These are phyloP conservation scores for Gallinago solitaria DNA, from an alignment of 2,797 vertebrate genomes.

Conservation along the genomic window DNA sequence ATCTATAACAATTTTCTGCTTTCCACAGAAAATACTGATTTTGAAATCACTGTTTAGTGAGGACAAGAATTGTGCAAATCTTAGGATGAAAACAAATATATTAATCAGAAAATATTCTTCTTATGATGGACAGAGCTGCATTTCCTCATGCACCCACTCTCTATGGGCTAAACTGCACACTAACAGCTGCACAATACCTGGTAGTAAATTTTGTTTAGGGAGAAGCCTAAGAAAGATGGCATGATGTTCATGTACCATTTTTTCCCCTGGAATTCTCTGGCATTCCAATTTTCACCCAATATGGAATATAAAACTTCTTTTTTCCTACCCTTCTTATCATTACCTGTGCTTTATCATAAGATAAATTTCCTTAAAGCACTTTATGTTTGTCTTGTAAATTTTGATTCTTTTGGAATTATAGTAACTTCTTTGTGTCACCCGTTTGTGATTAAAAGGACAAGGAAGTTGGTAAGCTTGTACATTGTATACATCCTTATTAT, in stretches of 20 bases:
- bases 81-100: neutral
- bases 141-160: neutral
- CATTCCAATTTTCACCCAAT: neutral
- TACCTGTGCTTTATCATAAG: neutral
- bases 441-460: neutral
- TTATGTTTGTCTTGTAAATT: neutral
- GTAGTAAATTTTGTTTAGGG: neutral
- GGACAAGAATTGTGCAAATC: neutral
- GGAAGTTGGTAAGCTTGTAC: neutral
- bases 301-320: neutral
- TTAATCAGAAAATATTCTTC: neutral
- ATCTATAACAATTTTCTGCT: neutral
- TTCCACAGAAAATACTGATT: neutral
- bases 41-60: neutral
- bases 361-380: neutral
- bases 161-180: neutral
- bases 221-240: neutral
- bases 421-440: neutral
- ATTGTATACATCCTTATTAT: neutral
- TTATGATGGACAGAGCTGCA: neutral
- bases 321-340: neutral
- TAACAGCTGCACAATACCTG: neutral
- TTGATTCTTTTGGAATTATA: neutral
- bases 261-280: neutral
- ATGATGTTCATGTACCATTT: accelerated